Percentiles rank a stretch among this genome's conserved stretches.
Evolutionary conservation across 2,888 invertebrate genomes (phyloP).

Genomic region (Parapristionchus giblindavisi): DNA sequence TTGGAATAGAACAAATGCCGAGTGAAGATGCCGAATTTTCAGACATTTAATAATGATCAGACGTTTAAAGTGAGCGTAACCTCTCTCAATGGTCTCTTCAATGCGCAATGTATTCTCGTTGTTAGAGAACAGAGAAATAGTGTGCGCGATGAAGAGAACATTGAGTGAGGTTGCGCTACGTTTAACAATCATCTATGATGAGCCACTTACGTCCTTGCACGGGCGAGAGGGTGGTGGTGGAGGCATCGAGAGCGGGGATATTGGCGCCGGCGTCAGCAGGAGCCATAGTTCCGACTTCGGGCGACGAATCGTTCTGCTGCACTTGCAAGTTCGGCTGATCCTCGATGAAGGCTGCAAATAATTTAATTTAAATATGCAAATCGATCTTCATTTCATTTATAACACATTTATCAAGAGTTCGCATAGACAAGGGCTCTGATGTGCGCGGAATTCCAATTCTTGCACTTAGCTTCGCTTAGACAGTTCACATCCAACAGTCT

Average conservation of each 20-base stretch:
- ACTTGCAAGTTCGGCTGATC: constrained; percentile 1
- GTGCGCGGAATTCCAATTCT: background rate
- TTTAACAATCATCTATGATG: no score
- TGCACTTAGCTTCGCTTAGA: no score
- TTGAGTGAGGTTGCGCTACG: background rate
- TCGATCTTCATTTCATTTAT: background rate
- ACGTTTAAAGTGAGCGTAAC: background rate
- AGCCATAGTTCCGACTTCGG: background rate
- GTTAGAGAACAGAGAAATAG: background rate
- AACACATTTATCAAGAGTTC: background rate
- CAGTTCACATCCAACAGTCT: no score
- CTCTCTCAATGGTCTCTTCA: background rate
- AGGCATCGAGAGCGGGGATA: background rate
- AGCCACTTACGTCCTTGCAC: constrained; percentile 23
- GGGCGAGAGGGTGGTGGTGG: no score
- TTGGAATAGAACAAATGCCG: no score
- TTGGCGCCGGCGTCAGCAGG: background rate
- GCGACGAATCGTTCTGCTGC: background rate
- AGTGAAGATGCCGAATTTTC: no score
- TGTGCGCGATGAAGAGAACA: background rate
- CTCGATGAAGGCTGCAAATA: constrained; percentile 17
- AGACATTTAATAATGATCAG: background rate
- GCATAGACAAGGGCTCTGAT: background rate
- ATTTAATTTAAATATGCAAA: background rate
- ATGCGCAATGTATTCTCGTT: background rate